A percentile compares a stretch with the other conserved stretches of the same genome.
These are phyloP conservation scores for Hypercompe scribonia DNA, from an alignment of 2,888 invertebrate genomes.

Conservation along the genomic window DNA sequence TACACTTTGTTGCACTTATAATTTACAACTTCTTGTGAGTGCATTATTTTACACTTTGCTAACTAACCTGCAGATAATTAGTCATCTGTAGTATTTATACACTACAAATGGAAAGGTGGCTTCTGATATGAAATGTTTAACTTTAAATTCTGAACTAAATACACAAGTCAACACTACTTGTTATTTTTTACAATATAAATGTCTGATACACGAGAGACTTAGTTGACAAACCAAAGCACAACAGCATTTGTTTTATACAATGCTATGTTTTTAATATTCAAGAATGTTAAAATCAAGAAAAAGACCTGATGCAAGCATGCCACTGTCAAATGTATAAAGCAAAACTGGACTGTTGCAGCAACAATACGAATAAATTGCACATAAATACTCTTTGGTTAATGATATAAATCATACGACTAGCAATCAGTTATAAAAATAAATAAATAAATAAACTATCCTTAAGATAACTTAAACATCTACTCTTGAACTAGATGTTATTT, in stretches of 20 bases:
- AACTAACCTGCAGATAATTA: background rate
- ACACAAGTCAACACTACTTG: background rate
- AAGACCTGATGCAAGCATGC: background rate
- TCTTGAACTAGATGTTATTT: slow-evolving; percentile 31
- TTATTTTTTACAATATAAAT: background rate
- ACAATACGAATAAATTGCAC: slow-evolving; percentile 55
- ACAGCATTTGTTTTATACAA: background rate
- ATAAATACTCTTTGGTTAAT: slow-evolving; percentile 59
- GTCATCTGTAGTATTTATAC: background rate
- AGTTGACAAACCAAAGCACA: background rate
- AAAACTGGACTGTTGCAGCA: background rate
- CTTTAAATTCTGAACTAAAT: background rate
- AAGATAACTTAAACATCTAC: slow-evolving; percentile 45
- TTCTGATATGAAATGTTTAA: background rate
- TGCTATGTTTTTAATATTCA: background rate
- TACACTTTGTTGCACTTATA: background rate
- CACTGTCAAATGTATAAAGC: background rate
- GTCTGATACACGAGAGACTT: background rate
- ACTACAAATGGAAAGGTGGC: background rate
- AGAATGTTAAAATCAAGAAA: background rate
- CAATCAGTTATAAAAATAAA: slow-evolving; percentile 52
- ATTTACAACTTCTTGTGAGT: slow-evolving; percentile 1
- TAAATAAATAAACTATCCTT: slow-evolving; percentile 49
- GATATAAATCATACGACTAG: slow-evolving; percentile 54
- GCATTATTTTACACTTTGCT: slow-evolving; percentile 11